Evolutionary conservation across 2,888 invertebrate genomes (phyloP), one percentile per base, ranked within the genome.

Genomic region (Dasypolia templi): DNA sequence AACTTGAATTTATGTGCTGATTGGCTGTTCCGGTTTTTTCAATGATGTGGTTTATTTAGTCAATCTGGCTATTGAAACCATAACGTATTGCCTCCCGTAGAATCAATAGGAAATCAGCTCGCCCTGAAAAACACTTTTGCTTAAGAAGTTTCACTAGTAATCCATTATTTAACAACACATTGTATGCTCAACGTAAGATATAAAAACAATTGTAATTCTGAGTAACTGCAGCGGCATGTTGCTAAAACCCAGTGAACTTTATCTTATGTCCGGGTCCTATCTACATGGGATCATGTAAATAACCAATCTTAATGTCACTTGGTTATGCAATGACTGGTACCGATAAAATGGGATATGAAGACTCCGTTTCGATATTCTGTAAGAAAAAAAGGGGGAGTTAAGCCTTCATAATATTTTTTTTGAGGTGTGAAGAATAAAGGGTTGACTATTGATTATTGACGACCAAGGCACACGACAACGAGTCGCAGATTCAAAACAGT

Each of bases 351-450:
- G 11, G 4, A 19, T 17, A 59, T 17, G 39, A n/a, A 39, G 35
- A 59, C n/a, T 59, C 35, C 35, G 35, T 59, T 59, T 59, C 35
- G 22, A 59, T 59, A 35, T 59, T 59, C 7, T n/a, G 35, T 35
- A 59, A n/a, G n/a, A n/a, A 14, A 59, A 19, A 12, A 32, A 22
- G 32, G 14, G n/a, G n/a, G 14, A 35, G 7, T 3, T 22, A 35
- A 22, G 1, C 35, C 35, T n/a, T 59, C n/a, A 35, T 59, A 35
- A 35, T 35, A 59, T n/a, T 39, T 32, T 12, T 26, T 39, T 17
- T 12, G 19, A 19, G 11, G 5, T 11, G 5, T 26, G 42, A 61
- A 19, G 42, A 61, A 19, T 42, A 12, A 51, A 26, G 4, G 26
- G n/a, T n/a, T n/a, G n/a, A n/a, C n/a, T n/a, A n/a, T n/a, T n/a